phyloP scores from a whole-genome alignment of 2,888 invertebrate genomes.

The Lepidocyrtinus sp. region DNA sequence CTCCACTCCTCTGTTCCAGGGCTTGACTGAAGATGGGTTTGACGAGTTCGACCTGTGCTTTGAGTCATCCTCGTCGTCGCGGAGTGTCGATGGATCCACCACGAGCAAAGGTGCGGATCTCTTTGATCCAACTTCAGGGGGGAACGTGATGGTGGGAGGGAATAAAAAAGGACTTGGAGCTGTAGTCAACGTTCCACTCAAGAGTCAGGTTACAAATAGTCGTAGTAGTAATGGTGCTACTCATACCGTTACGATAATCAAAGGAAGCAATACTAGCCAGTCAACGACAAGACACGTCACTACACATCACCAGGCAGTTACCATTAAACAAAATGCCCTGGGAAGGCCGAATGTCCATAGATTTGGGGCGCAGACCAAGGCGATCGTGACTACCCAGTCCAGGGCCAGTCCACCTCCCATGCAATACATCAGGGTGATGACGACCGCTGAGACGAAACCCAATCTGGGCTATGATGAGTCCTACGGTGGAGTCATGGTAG shows the following conservation, averaged over 20 bases:
- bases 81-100: too few species aligned
- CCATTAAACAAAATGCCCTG: constrained; percentile 54
- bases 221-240: constrained; percentile 33
- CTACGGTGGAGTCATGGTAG: constrained; percentile 54
- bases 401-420: constrained; percentile 8
- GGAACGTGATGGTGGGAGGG: background rate
- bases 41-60: constrained; percentile 61
- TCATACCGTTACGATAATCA: constrained; percentile 50
- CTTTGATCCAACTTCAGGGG: constrained; percentile 30
- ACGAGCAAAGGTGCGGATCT: constrained; percentile 44
- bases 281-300: constrained; percentile 41
- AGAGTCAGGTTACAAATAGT: constrained; percentile 52
- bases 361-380: constrained; percentile 38
- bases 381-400: constrained; percentile 35
- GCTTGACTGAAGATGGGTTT: constrained; percentile 58
- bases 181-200: constrained; percentile 49
- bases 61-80: constrained; percentile 47
- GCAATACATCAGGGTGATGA: constrained; percentile 42
- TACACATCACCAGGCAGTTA: constrained; percentile 33
- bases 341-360: constrained; percentile 51
- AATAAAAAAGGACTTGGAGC: constrained; percentile 47
- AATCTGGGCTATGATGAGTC: constrained; percentile 49
- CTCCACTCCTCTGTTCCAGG: constrained; percentile 47
- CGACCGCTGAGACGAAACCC: constrained; percentile 35
- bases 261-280: constrained; percentile 52